These are phyloP conservation scores for Hemitrygon akajei DNA, from an alignment of 2,797 vertebrate species.

Conservation along the genomic window DNA sequence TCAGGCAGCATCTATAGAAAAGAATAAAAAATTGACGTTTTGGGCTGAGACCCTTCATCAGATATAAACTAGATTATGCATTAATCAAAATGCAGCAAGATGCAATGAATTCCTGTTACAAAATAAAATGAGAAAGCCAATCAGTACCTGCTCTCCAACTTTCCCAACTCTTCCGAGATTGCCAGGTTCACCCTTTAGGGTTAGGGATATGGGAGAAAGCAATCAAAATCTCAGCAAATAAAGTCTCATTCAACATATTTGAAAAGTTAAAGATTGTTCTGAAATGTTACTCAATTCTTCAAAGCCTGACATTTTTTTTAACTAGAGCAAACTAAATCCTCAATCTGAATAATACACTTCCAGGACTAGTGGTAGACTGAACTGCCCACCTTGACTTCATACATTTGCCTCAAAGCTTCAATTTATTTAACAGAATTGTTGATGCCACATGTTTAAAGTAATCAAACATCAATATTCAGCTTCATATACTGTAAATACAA, in stretches of 20 bases:
- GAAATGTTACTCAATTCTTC: not conserved
- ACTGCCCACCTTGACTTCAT: not conserved
- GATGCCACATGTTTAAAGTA: not conserved
- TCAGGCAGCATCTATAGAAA: too few species aligned
- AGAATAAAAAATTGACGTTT: too few species aligned
- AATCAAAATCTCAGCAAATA: not conserved
- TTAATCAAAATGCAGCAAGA: not conserved
- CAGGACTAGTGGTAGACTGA: not conserved
- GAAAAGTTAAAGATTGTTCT: not conserved
- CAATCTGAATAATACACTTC: not conserved
- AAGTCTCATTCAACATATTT: conserved; percentile 42
- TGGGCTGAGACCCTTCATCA: too few species aligned
- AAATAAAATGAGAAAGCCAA: conserved; percentile 39
- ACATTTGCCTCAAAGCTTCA: not conserved
- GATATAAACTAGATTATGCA: not conserved
- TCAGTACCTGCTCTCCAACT: conserved; percentile 85
- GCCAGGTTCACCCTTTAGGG: conserved; percentile 81
- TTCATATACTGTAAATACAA: not conserved
- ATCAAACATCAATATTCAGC: not conserved
- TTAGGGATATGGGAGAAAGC: conserved; percentile 44
- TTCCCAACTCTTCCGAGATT: conserved; percentile 75
- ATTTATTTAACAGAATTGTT: not conserved
- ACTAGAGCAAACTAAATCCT: not conserved
- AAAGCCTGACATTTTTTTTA: not conserved
- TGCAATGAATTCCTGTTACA: not conserved